Conservation (phyloP, 2,888 invertebrate genomes). For the Pandemis cinnamomeana region DNA sequence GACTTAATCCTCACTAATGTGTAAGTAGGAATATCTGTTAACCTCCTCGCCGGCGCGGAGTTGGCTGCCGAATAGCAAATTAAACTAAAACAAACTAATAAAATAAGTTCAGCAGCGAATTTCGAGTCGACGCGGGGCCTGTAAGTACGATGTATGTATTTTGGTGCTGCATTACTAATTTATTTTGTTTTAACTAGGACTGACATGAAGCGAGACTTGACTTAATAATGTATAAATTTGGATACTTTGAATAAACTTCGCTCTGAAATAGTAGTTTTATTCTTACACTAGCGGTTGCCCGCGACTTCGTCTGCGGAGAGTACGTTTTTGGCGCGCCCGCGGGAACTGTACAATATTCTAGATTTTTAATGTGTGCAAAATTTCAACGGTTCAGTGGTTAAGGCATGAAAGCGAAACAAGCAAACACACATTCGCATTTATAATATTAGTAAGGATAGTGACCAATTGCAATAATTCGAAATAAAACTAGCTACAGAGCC, state of each 20-base stretch:
- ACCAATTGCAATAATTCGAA: too few relatives aligned
- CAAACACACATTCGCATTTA: too few relatives aligned
- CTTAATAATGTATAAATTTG: constrained; percentile 77
- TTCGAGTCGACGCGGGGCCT: constrained; percentile 35
- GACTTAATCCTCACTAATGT: constrained; percentile 46
- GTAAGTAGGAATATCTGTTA: constrained; percentile 59
- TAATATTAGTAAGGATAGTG: too few relatives aligned
- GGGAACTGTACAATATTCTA: not conserved
- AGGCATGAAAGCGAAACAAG: too few relatives aligned
- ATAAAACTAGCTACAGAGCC: too few relatives aligned
- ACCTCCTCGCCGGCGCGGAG: constrained; percentile 9
- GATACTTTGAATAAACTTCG: constrained; percentile 80
- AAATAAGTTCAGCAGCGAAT: not conserved
- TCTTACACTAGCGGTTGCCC: constrained; percentile 37
- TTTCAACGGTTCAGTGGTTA: too few relatives aligned
- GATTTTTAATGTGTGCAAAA: not conserved
- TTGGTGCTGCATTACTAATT: constrained; percentile 84
- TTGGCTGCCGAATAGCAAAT: not conserved
- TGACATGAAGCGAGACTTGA: constrained; percentile 77
- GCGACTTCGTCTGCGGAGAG: too few relatives aligned
- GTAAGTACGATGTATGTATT: constrained; percentile 77
- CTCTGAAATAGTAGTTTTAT: constrained; percentile 66
- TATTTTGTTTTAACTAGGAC: constrained; percentile 76
- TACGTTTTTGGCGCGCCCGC: too few relatives aligned
- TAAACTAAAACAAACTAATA: constrained; percentile 11